Evolutionary conservation across 2,888 invertebrate species (phyloP), one percentile per base, ranked within the genome.

Genomic region (Nomada lathburiana): DNA sequence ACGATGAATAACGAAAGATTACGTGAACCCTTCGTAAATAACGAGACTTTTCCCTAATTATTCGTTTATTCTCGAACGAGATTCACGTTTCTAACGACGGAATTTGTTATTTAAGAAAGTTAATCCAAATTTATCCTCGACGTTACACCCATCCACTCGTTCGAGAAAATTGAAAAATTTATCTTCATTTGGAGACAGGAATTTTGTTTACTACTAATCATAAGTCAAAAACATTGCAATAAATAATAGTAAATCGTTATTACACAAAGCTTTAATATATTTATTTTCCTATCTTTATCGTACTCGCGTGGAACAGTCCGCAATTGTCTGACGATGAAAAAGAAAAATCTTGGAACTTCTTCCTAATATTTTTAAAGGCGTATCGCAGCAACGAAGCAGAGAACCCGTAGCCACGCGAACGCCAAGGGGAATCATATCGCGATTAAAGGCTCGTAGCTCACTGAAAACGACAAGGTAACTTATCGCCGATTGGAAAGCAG

Each of bases 401-500:
- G 79, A 69, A 79, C 64, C 44, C 57, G 44, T 47, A 53, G 59
- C 70, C 60, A 60, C 50, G 77, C 29, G 70, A 80, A 71, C 63
- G 67, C 71, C 72, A 72, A 67, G 72, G 77, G 68, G 83, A 82
- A 87, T 87, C 89, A 86, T 89, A 89, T 89, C 89, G 86, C 87
- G 89, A 88, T 88, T 87, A 84, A 86, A 84, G 84, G 76, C 81
- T 77, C 82, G 80, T 86, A 85, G 83, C 76, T 77, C 80, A 80
- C 70, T 79, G 81, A 86, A 89, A 88, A 88, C 84, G 88, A 83
- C 82, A 76, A 65, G 72, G 82, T 85, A 82, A 80, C 86, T 88
- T 89, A 88, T 88, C 89, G 87, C 59, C 86, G 83, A 86, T 88
- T 86, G 82, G 84, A 88, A 83, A 85, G 73, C 87, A 78, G 71